Evolutionary conservation across 2,113 vertebrate genomes (phyloP), one percentile per base, ranked within the genome.

Genomic region (Epinephelus fuscoguttatus): DNA sequence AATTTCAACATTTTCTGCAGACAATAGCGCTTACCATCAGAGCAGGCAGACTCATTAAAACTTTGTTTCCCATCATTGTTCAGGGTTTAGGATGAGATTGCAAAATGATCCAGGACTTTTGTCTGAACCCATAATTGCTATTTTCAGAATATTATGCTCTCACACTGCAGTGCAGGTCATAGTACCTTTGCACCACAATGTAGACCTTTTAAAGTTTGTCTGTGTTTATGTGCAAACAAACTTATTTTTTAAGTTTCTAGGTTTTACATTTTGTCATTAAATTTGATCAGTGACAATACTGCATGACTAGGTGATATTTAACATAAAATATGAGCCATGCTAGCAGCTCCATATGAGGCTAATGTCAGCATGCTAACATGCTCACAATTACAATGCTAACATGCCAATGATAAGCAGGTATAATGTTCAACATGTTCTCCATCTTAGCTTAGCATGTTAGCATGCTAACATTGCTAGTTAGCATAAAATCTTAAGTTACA

Each of bases 1-100:
- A 69, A 69, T 52, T 80, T 63, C 21, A 33, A 47, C 37, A 40
- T 49, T 47, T 66, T n/a, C 33, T 10, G 7, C 23, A 63, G 45
- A 53, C 64, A 78, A 67, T 33, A 18, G 25, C 8, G 13, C 10
- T 55, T 13, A 72, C 40, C 7, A 7, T 62, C 19, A n/a, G 42
- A 45, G 9, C 14, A 61, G 11, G 13, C 52, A 25, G 9, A 18
- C 47, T n/a, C 9, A 9, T 37, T 14, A 47, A 27, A 30, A 3
- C 6, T 30, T 56, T 71, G 14, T 50, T 60, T 52, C n/a, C 50
- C 40, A 50, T 64, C 57, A 50, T 47, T 70, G 59, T 71, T 21
- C 21, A 49, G 11, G 9, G 3, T 55, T 55, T 70, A 42, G 27
- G 6, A 21, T 45, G 10, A 67, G 15, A 71, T 80, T 66, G 23